Base-by-base conservation (phyloP, 2,888 invertebrate species). In the Drosophila atripex region DNA sequence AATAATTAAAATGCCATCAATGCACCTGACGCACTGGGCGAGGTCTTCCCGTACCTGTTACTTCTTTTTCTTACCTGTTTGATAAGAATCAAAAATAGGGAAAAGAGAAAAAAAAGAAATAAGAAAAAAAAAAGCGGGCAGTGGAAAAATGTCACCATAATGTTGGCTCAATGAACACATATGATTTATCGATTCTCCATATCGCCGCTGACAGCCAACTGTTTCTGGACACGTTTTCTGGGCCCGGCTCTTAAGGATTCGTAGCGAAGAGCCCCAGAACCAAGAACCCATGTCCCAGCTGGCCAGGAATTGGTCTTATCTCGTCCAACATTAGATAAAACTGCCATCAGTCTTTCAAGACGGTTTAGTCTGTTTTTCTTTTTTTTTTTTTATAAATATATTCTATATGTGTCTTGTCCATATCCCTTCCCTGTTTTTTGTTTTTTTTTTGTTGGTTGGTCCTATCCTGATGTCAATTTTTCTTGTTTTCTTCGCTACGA, bases 1-100 rank as follows among this genome's bases (percentile, higher is more conserved):
- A 60, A 79, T 84, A 90, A 90, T 90, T 90, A 90, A 90, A 90
- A 90, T 86, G 85, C 88, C 85, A 90, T 90, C 86, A 85, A 73
- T 58, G 72, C 72, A 71, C 71, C 71, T 71, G 69, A 69, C 69
- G 49, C 65, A 46, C 56, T 45, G 16, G 23, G 9, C 30, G 23
- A 23, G 47, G 5, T 0, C 50, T 7, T 12, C 32, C 3, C 28
- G 43, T 69, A 45, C 39, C 51, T 52, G 39, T 23, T 1, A 12
- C 3, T 18, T 25, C 1, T 2, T 30, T 41, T 41, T 11, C 11
- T 35, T 69, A 69, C 68, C 70, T 69, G 63, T 47, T 56, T 41
- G 71, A 71, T 72, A 71, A 53, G 51, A 38, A 28, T 14, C 30
- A 8, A 41, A 28, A 21, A 50, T 18, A 16, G 35, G 9, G 8